phyloP scores from a whole-genome alignment of 2,113 vertebrate species.

The Zosterops borbonicus region DNA sequence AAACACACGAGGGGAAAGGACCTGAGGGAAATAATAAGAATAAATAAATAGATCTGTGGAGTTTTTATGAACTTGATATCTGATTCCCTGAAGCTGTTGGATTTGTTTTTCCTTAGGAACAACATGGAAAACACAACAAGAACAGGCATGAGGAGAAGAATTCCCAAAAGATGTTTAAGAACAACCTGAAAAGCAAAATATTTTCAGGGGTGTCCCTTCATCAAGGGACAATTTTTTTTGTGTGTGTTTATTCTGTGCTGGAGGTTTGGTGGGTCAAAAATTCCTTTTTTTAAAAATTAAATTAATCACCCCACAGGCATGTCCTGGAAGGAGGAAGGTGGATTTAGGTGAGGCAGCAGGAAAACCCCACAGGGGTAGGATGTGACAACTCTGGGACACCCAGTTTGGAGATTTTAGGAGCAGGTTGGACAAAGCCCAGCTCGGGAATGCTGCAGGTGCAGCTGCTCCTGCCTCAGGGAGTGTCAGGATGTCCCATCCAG shows the following conservation, averaged over 20 bases:
- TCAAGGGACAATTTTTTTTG: not conserved
- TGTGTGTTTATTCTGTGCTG: not conserved
- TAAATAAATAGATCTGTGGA: not conserved
- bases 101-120: not conserved
- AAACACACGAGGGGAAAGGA: not conserved
- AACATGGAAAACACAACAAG: not conserved
- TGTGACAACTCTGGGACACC: not conserved
- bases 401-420: not conserved
- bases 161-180: not conserved
- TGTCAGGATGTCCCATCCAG: not conserved
- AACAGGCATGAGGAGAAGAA: fast-evolving
- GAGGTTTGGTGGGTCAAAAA: not conserved
- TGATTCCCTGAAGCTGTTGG: not conserved
- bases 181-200: not conserved
- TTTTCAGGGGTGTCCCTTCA: not conserved
- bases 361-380: not conserved
- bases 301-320: fast-evolving
- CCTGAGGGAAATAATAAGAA: not conserved
- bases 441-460: slow-evolving; percentile 23
- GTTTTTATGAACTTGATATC: not conserved
- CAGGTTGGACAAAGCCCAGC: not conserved
- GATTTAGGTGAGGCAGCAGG: not conserved
- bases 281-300: no score
- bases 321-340: not conserved
- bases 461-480: not conserved